Evolutionary conservation across 2,113 vertebrate species (phyloP), one percentile per base, ranked within the genome.

Genomic region (Plecturocebus donacophilus): DNA sequence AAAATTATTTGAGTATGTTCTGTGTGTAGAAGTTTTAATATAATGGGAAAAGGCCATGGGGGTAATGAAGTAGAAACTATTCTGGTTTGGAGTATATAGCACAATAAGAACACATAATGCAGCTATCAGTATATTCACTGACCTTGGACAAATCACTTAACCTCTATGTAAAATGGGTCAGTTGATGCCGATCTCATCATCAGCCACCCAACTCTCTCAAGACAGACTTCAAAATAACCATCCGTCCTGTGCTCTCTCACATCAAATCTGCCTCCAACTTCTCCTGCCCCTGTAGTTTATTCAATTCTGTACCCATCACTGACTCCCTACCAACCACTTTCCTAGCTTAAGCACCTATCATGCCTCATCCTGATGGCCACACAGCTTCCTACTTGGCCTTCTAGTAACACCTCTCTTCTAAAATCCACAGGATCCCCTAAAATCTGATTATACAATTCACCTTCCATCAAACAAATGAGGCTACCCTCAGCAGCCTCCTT

Each of bases 1-100:
- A 98, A 97, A 97, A 97, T 94, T 90, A 95, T 95, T 90, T 96
- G 58, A 97, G 54, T 66, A 56, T 92, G 49, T 96, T 96, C 84
- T 95, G 23, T 83, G 38, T 32, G 54, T 79, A 95, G 87, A 90
- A 87, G n/a, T 97, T 97, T 96, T 90, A 82, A 42, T 91, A 61
- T 94, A 95, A 96, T 88, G 47, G n/a, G 75, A 88, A 95, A 97
- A 96, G 95, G 94, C 66, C 87, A 49, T 12, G 35, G 5, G 64
- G 91, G 90, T 97, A 91, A 98, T 95, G 94, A 97, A 94, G 85
- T 49, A 97, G 79, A 96, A 97, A 90, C 52, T 92, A 79, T 86
- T 92, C 85, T 97, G 81, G 47, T 70, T 75, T 93, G 83, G 66
- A 73, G 64, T 91, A 87, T 96, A 66, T 38, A 85, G 32, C 49